Base-by-base conservation (phyloP, 2,797 vertebrate genomes). In the Lepilemur ruficaudatus region DNA sequence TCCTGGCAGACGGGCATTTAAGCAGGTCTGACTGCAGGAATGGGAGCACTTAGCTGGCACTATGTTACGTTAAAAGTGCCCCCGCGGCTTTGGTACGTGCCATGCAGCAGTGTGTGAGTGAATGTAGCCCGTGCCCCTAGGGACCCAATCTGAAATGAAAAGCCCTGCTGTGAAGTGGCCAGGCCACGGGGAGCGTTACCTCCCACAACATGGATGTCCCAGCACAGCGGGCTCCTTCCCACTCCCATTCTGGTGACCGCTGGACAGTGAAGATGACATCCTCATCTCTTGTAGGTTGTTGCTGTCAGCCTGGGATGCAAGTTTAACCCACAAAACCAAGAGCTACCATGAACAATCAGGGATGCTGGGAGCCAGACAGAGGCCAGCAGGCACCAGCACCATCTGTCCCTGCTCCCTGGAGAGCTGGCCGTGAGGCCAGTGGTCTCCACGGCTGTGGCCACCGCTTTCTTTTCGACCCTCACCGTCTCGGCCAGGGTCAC, bases 401-500 rank as follows among this genome's bases (percentile, higher is more conserved):
- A 38, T 18, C 46, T 23, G 18, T 22, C 4, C 35, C 83, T 69
- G 13, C 50, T 73, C 7, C 46, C 22, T 46, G 20, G 30, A 55
- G 17, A 32, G 28, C 7, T 17, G 15, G 3, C 38, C 20, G 8
- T 7, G 18, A 48, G 41, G 41, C 43, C 61, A 67, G n/a, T 4
- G 20, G 4, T 48, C n/a, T 83, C 38, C 10, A 11, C 20, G 23
- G 32, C 20, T 57, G 18, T 7, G 9, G 5, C 5, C 32, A 30
- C 57, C 82, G 23, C n/a, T 57, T 15, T 30, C 2, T n/a, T 50
- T 52, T 14, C n/a, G 17, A 41, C 14, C 1, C 38, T 30, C 1
- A 4, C 4, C 32, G 23, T 32, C 0, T 41, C 20, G 4, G 15
- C 18, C 6, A 5, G 28, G 0, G 7, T 59, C 23, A 25, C 35